Base-by-base conservation (phyloP, 2,113 vertebrate species). In the Lophotis ruficrista region DNA sequence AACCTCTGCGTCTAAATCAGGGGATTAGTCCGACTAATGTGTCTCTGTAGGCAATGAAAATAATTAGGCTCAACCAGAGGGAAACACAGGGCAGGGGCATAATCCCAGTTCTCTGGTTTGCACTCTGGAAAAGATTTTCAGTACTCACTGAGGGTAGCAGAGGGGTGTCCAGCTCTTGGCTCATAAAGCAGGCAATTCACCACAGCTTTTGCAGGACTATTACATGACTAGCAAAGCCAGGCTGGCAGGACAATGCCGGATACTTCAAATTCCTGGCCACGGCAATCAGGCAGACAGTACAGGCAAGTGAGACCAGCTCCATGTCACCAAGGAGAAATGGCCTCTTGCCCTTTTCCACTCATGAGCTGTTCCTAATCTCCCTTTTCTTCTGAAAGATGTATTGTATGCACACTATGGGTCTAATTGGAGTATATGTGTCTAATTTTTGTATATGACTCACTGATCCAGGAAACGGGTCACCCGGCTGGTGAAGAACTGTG, bases 211-310 rank as follows among this genome's bases (percentile, higher is more conserved):
- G 23, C 8, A 54, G 9, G 51, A 12, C 14, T 73, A 16, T n/a
- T 83, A 21, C 9, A 4, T 6, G 30, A 66, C 7, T 31, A 73
- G 37, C 8, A 82, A 23, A 79, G 31, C 7, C 30, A 65, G 58
- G 5, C 25, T 71, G 41, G 2, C 27, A 31, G 23, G 8, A 7
- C 0, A 7, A 9, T 28, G 8, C 4, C 41, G 27, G 8, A 14
- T 48, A 9, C n/a, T 57, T 37, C 62, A 70, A 35, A 64, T 35
- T 64, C 33, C 30, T 20, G 30, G 17, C 37, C 15, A 33, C 12
- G 21, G 13, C 6, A 3, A 1, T 54, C 43, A 82, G 30, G 27
- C 48, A 76, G n/a, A 9, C 3, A 51, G 9, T 12, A 33, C 38
- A 88, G 4, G 4, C 18, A 51, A 75, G 37, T 10, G 7, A 62